Evolutionary conservation across 2,797 vertebrate species (phyloP), one percentile per base, ranked within the genome.

Genomic region (Myiotriccus ornatus): DNA sequence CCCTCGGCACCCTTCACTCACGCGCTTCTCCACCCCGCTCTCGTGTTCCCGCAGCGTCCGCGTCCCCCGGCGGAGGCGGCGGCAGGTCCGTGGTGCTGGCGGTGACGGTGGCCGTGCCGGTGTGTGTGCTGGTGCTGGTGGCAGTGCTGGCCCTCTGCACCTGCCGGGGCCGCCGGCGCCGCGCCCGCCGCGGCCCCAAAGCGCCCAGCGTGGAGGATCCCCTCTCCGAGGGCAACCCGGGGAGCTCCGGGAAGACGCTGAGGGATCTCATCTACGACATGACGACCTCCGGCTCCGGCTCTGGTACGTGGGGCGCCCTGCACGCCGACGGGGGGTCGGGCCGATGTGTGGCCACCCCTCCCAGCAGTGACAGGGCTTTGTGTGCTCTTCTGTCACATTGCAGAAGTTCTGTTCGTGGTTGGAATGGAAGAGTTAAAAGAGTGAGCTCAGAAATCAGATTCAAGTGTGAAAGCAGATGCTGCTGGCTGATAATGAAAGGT

Each of bases 231-330:
- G 98, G 98, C 96, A 98, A 96, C 95, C 97, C 99, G 50, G 98
- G 97, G 88, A 97, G 97, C 53, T 79, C 98, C 2, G 98, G 99
- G 35, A 99, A 98, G 97, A 98, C 98, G 34, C 98, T 99, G 53
- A 98, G 98, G 97, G 99, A 99, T 46, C 98, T 99, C 50, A 99
- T 99, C 94, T 98, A 97, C 7, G 99, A 99, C 93, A 98, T 99
- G 98, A 99, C 98, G 3, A 99, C 99, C n/a, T 99, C 99, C 0
- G 99, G 99, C 28, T 99, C 99, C 1, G 99, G 99, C 95, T 99
- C 99, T 34, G 99, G 99, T 99, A 97, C 12, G 98, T 95, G 83
- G 14, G 46, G 12, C 1, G 49, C 15, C 23, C 52, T 7, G 43
- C n/a, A 18, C 5, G 21, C 19, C 24, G 1, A 3, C n/a, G 20